Conservation (phyloP, 2,888 invertebrate genomes). For the Lepidochrysops patricia region DNA sequence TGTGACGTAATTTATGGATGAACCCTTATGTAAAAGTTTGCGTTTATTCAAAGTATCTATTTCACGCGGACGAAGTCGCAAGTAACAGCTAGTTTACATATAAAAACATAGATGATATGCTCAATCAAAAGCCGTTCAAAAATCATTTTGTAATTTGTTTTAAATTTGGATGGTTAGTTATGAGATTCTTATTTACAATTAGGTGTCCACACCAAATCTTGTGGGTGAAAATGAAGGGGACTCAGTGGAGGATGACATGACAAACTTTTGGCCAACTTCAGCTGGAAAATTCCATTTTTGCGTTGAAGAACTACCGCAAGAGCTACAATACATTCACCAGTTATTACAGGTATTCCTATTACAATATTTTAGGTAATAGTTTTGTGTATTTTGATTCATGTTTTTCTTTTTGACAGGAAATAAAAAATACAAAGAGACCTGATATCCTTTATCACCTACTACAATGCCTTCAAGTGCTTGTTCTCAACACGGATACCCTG, state of each 20-base stretch:
- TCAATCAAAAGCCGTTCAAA: neutral
- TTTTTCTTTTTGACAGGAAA: conserved; percentile 70
- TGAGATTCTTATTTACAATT: conserved; percentile 33
- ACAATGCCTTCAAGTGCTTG: conserved; percentile 91
- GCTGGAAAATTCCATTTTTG: conserved; percentile 94
- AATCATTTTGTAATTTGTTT: neutral
- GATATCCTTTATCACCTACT: conserved; percentile 95
- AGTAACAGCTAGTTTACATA: no score
- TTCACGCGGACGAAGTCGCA: no score
- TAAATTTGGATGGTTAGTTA: neutral
- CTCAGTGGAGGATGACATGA: conserved; percentile 82
- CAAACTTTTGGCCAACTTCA: conserved; percentile 94
- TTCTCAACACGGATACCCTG: conserved; percentile 94
- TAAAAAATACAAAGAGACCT: conserved; percentile 87
- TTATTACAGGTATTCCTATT: conserved; percentile 79
- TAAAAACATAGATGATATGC: no score
- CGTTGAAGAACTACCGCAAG: conserved; percentile 91
- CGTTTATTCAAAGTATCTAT: no score
- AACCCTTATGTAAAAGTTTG: no score
- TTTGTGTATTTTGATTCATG: neutral
- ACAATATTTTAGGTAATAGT: neutral
- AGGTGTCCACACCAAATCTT: conserved; percentile 84
- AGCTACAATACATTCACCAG: conserved; percentile 94
- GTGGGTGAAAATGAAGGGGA: conserved; percentile 84
- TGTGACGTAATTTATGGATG: no score